These are phyloP conservation scores for Rhincodon typus DNA, from an alignment of 2,797 vertebrate species.

Conservation along the genomic window DNA sequence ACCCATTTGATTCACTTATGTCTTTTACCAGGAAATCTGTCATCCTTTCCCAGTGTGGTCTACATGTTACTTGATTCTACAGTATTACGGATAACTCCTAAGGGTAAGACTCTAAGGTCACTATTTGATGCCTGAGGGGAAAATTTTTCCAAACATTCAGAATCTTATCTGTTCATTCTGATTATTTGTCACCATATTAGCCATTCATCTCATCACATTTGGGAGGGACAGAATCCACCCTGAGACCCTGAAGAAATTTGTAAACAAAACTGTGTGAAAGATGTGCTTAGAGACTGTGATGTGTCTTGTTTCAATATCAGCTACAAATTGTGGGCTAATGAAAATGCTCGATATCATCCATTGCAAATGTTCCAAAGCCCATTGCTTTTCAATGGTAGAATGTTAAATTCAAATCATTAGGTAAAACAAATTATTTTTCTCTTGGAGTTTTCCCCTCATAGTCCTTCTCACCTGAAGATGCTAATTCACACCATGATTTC, in stretches of 20 bases:
- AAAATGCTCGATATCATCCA: background rate
- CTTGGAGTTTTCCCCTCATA: background rate
- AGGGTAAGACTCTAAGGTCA: too few relatives aligned
- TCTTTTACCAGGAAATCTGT: too few relatives aligned
- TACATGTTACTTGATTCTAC: too few relatives aligned
- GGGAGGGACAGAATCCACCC: too few relatives aligned
- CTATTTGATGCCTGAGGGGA: too few relatives aligned
- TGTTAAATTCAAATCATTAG: background rate
- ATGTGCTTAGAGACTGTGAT: background rate
- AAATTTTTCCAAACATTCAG: too few relatives aligned
- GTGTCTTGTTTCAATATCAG: background rate
- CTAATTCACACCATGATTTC: background rate
- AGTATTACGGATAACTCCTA: too few relatives aligned
- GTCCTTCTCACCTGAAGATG: background rate
- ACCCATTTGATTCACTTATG: too few relatives aligned
- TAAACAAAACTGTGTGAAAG: background rate
- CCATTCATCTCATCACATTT: too few relatives aligned
- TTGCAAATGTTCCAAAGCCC: background rate
- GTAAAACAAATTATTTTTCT: background rate
- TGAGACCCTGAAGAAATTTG: background rate
- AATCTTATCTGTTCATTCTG: too few relatives aligned
- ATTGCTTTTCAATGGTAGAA: background rate
- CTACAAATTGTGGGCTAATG: background rate
- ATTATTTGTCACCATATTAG: too few relatives aligned
- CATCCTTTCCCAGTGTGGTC: too few relatives aligned